phyloP scores from a whole-genome alignment of 2,888 invertebrate species.

The Ptycholaimellus sp. region DNA sequence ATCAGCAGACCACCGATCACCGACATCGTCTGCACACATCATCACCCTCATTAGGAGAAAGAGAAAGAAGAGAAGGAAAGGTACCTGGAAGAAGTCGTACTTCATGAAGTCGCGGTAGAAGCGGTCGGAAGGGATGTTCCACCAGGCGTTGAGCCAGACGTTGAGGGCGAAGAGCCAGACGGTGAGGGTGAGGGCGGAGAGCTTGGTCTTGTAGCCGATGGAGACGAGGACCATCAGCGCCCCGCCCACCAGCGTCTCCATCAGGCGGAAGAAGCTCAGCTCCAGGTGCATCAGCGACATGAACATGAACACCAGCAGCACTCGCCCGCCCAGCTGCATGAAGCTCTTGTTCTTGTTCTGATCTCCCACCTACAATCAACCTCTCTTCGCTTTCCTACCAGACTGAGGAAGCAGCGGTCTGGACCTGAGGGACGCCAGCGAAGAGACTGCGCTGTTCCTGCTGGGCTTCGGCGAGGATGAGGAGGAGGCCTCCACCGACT shows the following conservation, averaged over 20 bases:
- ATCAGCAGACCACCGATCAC: constrained; percentile 92
- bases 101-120: constrained; percentile 95
- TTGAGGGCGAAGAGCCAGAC: constrained; percentile 59
- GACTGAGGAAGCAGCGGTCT: too few species aligned
- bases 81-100: constrained; percentile 72
- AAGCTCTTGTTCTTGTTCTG: constrained; percentile 78
- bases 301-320: constrained; percentile 94
- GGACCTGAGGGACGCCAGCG: constrained; percentile 49
- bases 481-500: constrained; percentile 75
- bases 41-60: too few species aligned
- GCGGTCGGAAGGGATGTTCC: constrained; percentile 77
- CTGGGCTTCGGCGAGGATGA: constrained; percentile 62
- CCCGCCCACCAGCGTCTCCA: constrained; percentile 62
- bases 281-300: constrained; percentile 81
- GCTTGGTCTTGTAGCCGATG: constrained; percentile 90
- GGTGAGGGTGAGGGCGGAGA: constrained; percentile 78
- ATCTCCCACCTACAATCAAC: too few species aligned
- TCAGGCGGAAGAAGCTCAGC: constrained; percentile 48
- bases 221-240: constrained; percentile 82
- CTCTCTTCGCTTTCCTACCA: too few species aligned
- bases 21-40: constrained; percentile 48
- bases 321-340: constrained; percentile 75
- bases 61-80: too few species aligned
- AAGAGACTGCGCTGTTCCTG: constrained; percentile 43
- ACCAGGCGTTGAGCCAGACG: constrained; percentile 93